Base-by-base conservation (phyloP, 2,113 vertebrate genomes). In the Ammospiza nelsoni region DNA sequence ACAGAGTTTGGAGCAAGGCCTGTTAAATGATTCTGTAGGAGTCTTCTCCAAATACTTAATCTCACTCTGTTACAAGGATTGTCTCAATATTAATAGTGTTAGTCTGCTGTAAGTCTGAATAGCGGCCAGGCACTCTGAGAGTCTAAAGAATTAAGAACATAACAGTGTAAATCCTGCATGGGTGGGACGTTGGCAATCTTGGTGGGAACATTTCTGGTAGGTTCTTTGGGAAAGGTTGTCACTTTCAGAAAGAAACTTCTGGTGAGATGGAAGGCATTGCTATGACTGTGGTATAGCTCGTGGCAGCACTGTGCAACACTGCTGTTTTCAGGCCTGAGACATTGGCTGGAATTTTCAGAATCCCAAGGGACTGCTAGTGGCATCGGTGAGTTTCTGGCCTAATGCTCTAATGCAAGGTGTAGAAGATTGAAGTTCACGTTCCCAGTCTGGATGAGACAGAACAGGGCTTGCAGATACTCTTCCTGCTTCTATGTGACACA, bases 11-110 rank as follows among this genome's bases (percentile, higher is more conserved):
- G 67, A 95, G 69, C 41, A 3, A 10, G 20, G 29, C 20, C 48
- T 91, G 15, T 83, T 94, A 81, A 90, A 66, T 57, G 61, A 86
- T 96, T 96, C 93, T 91, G 27, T 54, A 28, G 78, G 65, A 91
- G 29, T 12, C 43, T 83, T 90, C 35, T 33, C 17, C 17, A 20
- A 79, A 8, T 83, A 63, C 69, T 89, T 93, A 80, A 67, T 87
- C 72, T 84, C 57, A 14, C 77, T 95, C 93, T 89, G 54, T 93
- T 93, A 82, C 63, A 87, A 71, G 85, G 87, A 58, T 93, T 75
- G 75, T 67, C 55, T 67, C 5, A 3, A 76, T 46, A 37, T 85
- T 90, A 74, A 37, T 58, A 76, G 52, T 51, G 37, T 94, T 87
- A 76, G 48, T 66, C 46, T 80, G 14, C 58, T 78, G 31, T 84